Conservation (phyloP, 2,888 invertebrate genomes). For the Eudasyphora cyanicolor region DNA sequence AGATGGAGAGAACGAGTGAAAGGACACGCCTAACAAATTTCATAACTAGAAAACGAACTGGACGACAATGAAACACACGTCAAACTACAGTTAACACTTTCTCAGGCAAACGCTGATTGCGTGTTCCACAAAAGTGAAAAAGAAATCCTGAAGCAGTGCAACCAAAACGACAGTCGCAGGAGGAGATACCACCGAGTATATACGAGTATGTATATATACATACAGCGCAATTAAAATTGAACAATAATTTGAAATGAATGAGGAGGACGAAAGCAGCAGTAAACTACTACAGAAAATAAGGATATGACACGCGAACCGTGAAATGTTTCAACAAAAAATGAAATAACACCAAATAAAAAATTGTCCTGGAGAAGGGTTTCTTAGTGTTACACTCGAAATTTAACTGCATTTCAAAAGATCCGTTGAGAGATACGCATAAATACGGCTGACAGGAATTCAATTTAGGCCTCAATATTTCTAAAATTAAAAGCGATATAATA, state of each 20-base stretch:
- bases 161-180: not conserved
- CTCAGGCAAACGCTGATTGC: conserved; percentile 56
- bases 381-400: not conserved
- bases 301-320: conserved; percentile 60
- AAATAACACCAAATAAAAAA: conserved; percentile 14
- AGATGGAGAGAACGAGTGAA: not conserved
- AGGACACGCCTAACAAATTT: conserved; percentile 59
- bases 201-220: no score
- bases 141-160: not conserved
- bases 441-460: no score
- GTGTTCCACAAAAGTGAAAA: conserved; percentile 32
- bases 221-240: conserved; percentile 62
- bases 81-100: conserved; percentile 57
- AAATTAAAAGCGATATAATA: no score
- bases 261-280: not conserved
- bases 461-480: no score
- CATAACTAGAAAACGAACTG: conserved; percentile 36
- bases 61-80: conserved; percentile 45
- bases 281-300: conserved; percentile 46
- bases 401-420: not conserved
- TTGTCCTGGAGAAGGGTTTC: conserved; percentile 66
- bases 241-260: conserved; percentile 42
- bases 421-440: no score
- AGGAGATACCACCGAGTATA: conserved; percentile 8
- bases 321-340: conserved; percentile 27